A percentile compares a stretch with the other conserved stretches of the same genome.
Evolutionary conservation across 2,113 vertebrate genomes (phyloP).

Genomic region (Oryzias woworae): DNA sequence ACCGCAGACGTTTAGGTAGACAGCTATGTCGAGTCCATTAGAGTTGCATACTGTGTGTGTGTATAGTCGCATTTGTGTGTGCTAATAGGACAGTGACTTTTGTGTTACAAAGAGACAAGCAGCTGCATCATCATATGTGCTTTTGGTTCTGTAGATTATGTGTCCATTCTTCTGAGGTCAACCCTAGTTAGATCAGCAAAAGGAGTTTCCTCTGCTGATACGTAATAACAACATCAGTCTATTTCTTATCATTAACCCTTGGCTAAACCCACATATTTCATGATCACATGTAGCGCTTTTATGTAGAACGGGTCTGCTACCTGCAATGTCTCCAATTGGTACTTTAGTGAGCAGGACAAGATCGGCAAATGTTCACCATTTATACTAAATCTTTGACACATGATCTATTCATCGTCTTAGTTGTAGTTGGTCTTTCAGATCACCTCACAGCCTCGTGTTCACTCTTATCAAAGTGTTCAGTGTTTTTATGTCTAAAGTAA

Average conservation of each 20-base stretch:
- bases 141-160: not conserved
- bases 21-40: constrained; percentile 1
- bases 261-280: constrained; percentile 19
- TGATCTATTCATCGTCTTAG: not conserved
- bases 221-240: too few relatives aligned
- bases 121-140: too few relatives aligned
- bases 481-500: not conserved
- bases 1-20: not conserved
- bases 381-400: constrained; percentile 14
- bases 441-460: not conserved
- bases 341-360: constrained; percentile 6
- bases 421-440: constrained; percentile 9
- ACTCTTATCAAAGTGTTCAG: not conserved
- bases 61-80: not conserved
- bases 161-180: not conserved
- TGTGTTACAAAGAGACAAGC: not conserved
- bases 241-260: not conserved
- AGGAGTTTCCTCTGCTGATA: too few relatives aligned
- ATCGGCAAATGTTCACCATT: constrained; percentile 7
- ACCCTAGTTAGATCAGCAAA: not conserved
- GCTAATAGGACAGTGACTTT: not conserved
- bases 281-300: constrained; percentile 18
- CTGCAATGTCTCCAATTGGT: not conserved
- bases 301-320: constrained; percentile 38
- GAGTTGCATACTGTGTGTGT: constrained; percentile 1